Evolutionary conservation across 2,797 vertebrate species (phyloP), one percentile per base, ranked within the genome.

Genomic region (Gymnoscopelus braueri): DNA sequence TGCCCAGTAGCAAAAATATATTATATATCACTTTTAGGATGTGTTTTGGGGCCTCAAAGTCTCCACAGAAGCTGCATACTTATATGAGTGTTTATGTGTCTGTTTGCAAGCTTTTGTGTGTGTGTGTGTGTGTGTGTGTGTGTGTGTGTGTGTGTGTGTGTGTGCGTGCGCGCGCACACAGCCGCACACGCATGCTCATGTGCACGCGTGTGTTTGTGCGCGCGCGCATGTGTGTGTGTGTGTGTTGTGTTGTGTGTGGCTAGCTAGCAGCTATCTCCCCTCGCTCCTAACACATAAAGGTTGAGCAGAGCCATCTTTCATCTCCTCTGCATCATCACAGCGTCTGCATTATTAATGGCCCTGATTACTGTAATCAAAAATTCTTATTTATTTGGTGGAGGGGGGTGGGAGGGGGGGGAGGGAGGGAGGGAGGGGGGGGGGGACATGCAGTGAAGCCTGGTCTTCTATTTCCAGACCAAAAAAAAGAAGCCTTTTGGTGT

Each of bases 361-460:
- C 90, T 92, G 91, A 93, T 94, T 94, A 94, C 93, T 94, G 93
- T 93, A 92, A 94, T 94, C 93, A 93, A 93, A 93, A 93, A 94
- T 94, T 94, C 92, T 93, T 93, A 93, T 94, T 94, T 94, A 94
- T 94, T 94, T 92, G 90, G 88, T 90, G 83, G 89, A 90, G 87
- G 85, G 61, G 79, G 82, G 85, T 81, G 83, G 82, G 59, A 75
- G 74, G 74, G 83, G 59, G 75, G 32, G 35, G 7, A 12, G 5
- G 64, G 57, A 47, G 71, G 75, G 87, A 78, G 79, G 86, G 73
- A 79, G 87, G 79, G 79, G 86, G 73, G 79, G 78, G 82, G 78
- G 88, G 9, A 1, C 39, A 44, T 44, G 39, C 78, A 63, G 80
- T 58, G 39, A 82, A 85, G 84, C 80, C 77, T 69, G 81, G 82